phyloP scores from a whole-genome alignment of 1,140 invertebrate genomes.

The Sitobion miscanthi region DNA sequence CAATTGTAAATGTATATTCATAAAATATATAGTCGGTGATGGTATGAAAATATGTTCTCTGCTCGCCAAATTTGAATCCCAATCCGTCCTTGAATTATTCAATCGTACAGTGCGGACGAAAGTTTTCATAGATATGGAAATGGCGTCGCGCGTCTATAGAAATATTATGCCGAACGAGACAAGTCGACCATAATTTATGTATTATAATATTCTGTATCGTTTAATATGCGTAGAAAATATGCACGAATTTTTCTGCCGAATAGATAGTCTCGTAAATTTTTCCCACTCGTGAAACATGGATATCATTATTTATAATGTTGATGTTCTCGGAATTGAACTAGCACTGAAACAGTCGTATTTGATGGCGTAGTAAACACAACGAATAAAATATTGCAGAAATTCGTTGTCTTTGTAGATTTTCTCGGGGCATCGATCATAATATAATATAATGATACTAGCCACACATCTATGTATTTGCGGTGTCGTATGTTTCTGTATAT shows the following conservation, averaged over 20 bases:
- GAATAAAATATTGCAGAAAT: background rate
- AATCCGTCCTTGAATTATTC: background rate
- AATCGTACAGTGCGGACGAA: background rate
- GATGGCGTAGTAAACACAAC: background rate
- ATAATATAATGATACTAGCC: no score
- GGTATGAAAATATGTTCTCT: background rate
- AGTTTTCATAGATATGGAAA: background rate
- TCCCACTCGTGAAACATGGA: background rate
- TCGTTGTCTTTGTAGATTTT: background rate
- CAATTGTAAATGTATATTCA: no score
- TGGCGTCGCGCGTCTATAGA: background rate
- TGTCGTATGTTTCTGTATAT: background rate
- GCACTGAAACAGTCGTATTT: background rate
- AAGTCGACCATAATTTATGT: background rate
- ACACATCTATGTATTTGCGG: background rate
- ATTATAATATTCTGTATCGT: background rate
- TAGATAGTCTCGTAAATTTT: background rate
- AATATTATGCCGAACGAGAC: background rate
- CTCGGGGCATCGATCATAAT: no score
- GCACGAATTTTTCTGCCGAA: background rate
- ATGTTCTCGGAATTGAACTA: background rate
- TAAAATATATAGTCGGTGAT: background rate
- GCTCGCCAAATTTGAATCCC: background rate
- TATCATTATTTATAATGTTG: background rate
- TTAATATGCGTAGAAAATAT: background rate